These are phyloP conservation scores for Elachura formosa DNA, from an alignment of 2,113 vertebrate genomes.

Conservation along the genomic window DNA sequence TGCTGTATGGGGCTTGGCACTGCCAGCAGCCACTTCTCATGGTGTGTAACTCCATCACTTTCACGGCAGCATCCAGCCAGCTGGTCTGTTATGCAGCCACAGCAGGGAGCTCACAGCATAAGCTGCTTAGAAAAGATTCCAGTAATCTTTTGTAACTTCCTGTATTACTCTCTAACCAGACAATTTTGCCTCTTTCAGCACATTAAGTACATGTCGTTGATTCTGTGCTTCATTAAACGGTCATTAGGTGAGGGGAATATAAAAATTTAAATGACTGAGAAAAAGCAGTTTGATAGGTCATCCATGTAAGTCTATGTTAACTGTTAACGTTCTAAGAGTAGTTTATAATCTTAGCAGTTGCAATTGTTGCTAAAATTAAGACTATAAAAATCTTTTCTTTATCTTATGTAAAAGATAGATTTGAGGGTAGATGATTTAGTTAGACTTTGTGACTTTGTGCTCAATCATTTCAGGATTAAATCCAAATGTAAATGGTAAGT, in stretches of 20 bases:
- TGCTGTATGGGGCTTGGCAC: neutral
- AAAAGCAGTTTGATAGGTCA: slow-evolving; percentile 34
- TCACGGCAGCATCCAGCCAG: neutral
- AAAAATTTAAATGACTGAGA: slow-evolving; percentile 49
- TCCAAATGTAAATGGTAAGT: neutral
- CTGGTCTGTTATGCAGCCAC: slow-evolving; percentile 4
- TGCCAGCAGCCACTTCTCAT: neutral
- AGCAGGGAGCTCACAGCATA: slow-evolving; percentile 16
- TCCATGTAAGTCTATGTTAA: neutral
- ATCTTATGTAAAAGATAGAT: neutral
- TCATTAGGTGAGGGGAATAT: slow-evolving; percentile 59
- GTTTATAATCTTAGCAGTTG: slow-evolving; percentile 27
- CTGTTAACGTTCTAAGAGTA: slow-evolving; percentile 29
- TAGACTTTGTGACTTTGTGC: neutral
- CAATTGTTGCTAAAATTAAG: neutral
- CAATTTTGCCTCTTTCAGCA: slow-evolving; percentile 51
- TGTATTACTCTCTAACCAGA: slow-evolving; percentile 20
- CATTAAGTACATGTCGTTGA: slow-evolving; percentile 48
- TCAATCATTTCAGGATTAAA: neutral
- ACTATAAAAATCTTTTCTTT: neutral
- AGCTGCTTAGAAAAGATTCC: slow-evolving; percentile 13
- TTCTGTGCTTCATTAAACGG: slow-evolving; percentile 70
- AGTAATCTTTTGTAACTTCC: slow-evolving; percentile 54
- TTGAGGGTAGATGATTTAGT: neutral
- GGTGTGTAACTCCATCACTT: neutral